phyloP scores from a whole-genome alignment of 2,888 invertebrate species.

The Gandaritis pyraliata region DNA sequence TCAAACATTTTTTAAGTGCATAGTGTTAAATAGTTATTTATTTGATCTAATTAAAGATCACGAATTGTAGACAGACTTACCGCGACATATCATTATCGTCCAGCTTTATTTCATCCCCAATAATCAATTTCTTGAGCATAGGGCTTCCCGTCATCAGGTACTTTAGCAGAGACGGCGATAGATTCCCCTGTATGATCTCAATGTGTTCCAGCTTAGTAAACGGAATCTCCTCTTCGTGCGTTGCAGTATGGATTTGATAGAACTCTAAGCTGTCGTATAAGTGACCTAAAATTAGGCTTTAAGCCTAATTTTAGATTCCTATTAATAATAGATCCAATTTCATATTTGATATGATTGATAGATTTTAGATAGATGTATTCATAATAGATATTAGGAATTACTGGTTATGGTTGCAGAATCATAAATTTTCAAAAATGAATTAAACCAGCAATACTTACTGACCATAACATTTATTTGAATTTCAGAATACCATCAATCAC shows the following conservation, averaged over 20 bases:
- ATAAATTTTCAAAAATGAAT: background rate
- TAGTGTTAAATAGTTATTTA: background rate
- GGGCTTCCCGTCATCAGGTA: constrained; percentile 85
- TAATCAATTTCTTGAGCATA: constrained; percentile 85
- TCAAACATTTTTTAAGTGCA: no score
- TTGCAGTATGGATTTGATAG: constrained; percentile 86
- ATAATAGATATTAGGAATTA: no score
- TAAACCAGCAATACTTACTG: background rate
- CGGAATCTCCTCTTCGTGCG: constrained; percentile 81
- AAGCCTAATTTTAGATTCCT: no score
- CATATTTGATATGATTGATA: no score
- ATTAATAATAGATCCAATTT: no score
- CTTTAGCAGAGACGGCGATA: constrained; percentile 83
- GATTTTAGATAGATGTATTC: no score
- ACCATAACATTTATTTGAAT: constrained; percentile 34
- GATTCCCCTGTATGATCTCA: constrained; percentile 87
- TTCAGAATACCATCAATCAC: constrained; percentile 60
- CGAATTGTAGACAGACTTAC: constrained; percentile 59
- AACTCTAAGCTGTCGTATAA: constrained; percentile 87
- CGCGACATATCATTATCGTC: constrained; percentile 87
- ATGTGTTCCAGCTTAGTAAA: constrained; percentile 86
- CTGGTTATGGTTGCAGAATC: no score
- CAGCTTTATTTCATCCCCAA: constrained; percentile 87
- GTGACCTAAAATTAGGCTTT: no score
- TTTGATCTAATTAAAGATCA: background rate